These are phyloP conservation scores for Melinopterus prodromus DNA, from an alignment of 2,888 invertebrate species.

Conservation along the genomic window DNA sequence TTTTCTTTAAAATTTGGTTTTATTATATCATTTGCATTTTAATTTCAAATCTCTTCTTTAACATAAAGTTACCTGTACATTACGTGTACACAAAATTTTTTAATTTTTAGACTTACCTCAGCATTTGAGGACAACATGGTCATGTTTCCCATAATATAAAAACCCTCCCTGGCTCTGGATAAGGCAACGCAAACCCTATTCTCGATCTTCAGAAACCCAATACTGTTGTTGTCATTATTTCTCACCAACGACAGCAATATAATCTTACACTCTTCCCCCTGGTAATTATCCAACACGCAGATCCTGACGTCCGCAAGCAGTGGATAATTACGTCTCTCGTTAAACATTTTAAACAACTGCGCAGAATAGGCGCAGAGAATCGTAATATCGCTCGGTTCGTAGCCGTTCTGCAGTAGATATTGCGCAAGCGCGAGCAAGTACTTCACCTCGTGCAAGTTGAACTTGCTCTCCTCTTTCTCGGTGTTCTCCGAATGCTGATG, in stretches of 20 bases:
- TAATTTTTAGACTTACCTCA: slow-evolving; percentile 45
- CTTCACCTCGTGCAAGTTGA: slow-evolving; percentile 70
- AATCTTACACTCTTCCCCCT: slow-evolving; percentile 83
- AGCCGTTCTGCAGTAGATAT: slow-evolving; percentile 67
- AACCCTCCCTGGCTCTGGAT: slow-evolving; percentile 74
- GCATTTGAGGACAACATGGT: slow-evolving; percentile 64
- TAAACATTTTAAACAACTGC: slow-evolving; percentile 69
- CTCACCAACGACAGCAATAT: slow-evolving; percentile 82
- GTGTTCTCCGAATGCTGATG: slow-evolving; percentile 70
- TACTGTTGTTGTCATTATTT: slow-evolving; percentile 71
- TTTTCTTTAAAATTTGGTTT: too few relatives aligned
- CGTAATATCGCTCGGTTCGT: slow-evolving; percentile 70
- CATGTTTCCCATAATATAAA: slow-evolving; percentile 81
- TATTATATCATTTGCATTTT: neutral
- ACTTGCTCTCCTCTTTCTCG: slow-evolving; percentile 66
- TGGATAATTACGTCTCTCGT: slow-evolving; percentile 56
- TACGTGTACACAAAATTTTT: too few relatives aligned
- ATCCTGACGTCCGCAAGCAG: slow-evolving; percentile 65
- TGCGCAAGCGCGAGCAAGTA: slow-evolving; percentile 68
- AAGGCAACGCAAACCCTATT: slow-evolving; percentile 82
- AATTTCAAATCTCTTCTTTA: neutral
- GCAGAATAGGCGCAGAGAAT: slow-evolving; percentile 78
- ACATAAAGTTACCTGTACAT: too few relatives aligned
- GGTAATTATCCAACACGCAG: slow-evolving; percentile 79
- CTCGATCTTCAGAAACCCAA: slow-evolving; percentile 74